Percentiles rank a stretch among this genome's conserved stretches.
Evolutionary conservation across 1,140 invertebrate genomes (phyloP).

Genomic region (Drosophila kohkoa): DNA sequence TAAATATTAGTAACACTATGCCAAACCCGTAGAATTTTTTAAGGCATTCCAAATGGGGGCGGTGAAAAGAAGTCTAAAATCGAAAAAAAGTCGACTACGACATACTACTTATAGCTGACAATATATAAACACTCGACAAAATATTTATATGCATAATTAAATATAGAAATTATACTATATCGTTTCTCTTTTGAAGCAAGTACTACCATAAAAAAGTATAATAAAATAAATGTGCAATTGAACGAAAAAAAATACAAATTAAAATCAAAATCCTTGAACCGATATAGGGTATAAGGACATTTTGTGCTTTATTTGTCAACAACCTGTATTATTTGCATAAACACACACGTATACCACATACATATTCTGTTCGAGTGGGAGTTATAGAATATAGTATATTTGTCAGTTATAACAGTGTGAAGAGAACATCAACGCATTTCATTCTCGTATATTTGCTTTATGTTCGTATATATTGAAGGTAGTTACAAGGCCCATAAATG

Average conservation of each 20-base stretch:
- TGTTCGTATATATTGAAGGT: not conserved
- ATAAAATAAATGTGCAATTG: no score
- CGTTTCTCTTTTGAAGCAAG: no score
- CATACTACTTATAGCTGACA: not conserved
- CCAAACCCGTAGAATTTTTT: conserved; percentile 8
- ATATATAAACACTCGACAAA: no score
- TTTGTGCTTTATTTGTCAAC: conserved; percentile 17
- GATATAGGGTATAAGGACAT: conserved; percentile 7
- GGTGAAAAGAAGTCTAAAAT: not conserved
- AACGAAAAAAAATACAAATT: not conserved
- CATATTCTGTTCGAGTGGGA: not conserved
- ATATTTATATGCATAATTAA: no score
- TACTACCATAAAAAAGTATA: no score
- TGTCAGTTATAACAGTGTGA: conserved; percentile 9
- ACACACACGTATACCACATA: not conserved
- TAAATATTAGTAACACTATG: conserved; percentile 8
- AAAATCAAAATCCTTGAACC: not conserved
- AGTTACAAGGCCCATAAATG: conserved; percentile 23
- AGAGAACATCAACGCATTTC: not conserved
- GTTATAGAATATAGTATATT: conserved; percentile 14
- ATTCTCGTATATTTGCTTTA: not conserved
- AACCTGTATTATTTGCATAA: conserved; percentile 31
- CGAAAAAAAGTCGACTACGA: not conserved
- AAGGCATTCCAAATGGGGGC: conserved; percentile 13
- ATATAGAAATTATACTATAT: no score